These are phyloP conservation scores for Distichodus sexfasciatus DNA, from an alignment of 2,797 vertebrate genomes.

Conservation along the genomic window DNA sequence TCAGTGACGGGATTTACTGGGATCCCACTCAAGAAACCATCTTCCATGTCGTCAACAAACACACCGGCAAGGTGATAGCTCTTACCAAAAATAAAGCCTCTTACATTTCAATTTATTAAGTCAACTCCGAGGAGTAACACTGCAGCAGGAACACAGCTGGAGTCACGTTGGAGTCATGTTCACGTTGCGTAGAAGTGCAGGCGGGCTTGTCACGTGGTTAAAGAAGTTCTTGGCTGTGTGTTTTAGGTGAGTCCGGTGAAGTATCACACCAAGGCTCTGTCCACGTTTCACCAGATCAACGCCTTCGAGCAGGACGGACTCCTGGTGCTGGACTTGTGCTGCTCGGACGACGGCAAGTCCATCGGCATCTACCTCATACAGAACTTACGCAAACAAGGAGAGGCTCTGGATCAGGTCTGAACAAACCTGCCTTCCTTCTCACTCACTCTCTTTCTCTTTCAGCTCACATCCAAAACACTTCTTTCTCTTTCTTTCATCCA, in stretches of 20 bases:
- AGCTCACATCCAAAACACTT: not conserved
- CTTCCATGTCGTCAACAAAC: slow-evolving; percentile 86
- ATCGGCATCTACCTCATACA: slow-evolving; percentile 80
- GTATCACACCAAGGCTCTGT: slow-evolving; percentile 78
- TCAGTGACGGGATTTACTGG: slow-evolving; percentile 83
- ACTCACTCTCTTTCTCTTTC: not conserved
- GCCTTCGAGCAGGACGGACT: slow-evolving; percentile 88
- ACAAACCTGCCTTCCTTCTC: not conserved
- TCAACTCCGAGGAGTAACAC: too few species aligned
- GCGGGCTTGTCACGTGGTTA: not conserved
- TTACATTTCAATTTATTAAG: too few species aligned
- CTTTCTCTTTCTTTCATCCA: not conserved
- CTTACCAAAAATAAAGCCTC: too few species aligned
- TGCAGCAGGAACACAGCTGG: too few species aligned
- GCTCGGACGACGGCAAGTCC: slow-evolving; percentile 76
- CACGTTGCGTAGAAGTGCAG: too few species aligned
- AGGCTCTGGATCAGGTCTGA: slow-evolving; percentile 71
- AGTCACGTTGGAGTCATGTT: too few species aligned
- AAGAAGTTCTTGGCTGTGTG: not conserved
- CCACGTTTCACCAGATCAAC: slow-evolving; percentile 91
- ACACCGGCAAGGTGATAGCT: slow-evolving; percentile 80
- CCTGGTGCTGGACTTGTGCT: slow-evolving; percentile 87
- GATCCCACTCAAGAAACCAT: slow-evolving; percentile 81
- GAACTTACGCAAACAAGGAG: slow-evolving; percentile 83
- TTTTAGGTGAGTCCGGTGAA: slow-evolving; percentile 75